A percentile compares a stretch with the other conserved stretches of the same genome.
Conservation (phyloP, 2,113 vertebrate genomes). For the Telmatochromis sp. region DNA sequence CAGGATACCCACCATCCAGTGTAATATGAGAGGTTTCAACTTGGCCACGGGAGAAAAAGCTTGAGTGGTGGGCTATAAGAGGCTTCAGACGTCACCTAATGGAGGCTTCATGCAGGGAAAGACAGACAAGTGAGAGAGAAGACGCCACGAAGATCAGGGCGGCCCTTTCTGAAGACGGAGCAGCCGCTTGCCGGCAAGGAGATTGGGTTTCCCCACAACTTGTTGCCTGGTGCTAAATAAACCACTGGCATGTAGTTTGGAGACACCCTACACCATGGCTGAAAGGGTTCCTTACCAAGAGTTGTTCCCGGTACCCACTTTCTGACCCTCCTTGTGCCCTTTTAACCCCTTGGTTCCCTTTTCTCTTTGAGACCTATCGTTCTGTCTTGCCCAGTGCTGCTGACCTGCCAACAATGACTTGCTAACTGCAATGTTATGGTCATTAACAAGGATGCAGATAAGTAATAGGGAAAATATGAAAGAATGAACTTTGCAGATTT, state of each 20-base stretch:
- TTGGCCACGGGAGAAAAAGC: background rate
- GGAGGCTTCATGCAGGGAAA: slow-evolving; percentile 21
- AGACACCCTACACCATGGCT: slow-evolving; percentile 60
- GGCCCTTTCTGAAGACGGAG: slow-evolving; percentile 31
- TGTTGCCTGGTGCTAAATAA: slow-evolving; percentile 71
- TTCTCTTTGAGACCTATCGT: background rate
- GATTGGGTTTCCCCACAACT: slow-evolving; percentile 64
- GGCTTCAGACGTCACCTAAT: slow-evolving; percentile 21
- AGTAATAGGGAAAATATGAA: background rate
- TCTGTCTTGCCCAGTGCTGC: background rate
- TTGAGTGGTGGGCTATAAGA: slow-evolving; percentile 24
- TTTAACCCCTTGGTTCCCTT: slow-evolving; percentile 24
- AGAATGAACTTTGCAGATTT: background rate
- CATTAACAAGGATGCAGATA: background rate
- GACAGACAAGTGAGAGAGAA: slow-evolving; percentile 34
- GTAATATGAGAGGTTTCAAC: slow-evolving; percentile 44
- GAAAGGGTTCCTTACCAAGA: slow-evolving; percentile 48
- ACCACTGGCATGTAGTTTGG: slow-evolving; percentile 63
- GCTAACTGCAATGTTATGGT: background rate
- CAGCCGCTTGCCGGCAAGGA: slow-evolving; percentile 30
- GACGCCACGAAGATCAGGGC: slow-evolving; percentile 45
- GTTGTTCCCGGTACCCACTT: slow-evolving; percentile 28
- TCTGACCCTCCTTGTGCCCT: slow-evolving; percentile 21
- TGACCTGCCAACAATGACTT: background rate
- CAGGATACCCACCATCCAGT: slow-evolving; percentile 1